Percentiles rank a stretch among this genome's conserved stretches.
Evolutionary conservation across 2,888 invertebrate genomes (phyloP).

Genomic region (Scaptomyza polygonia): DNA sequence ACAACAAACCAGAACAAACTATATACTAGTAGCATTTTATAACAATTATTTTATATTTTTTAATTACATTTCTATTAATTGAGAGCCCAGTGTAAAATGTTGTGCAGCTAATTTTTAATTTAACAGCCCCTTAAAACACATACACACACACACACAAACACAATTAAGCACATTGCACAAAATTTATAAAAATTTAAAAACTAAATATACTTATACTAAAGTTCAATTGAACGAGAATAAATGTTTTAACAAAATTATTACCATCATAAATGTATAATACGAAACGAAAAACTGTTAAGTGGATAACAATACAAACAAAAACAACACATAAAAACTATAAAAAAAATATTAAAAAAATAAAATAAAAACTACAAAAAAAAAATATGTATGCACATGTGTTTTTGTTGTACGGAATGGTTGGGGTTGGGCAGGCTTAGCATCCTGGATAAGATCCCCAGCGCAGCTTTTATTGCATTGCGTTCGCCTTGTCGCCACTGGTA

Average conservation of each 20-base stretch:
- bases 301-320: slow-evolving; percentile 55
- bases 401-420: slow-evolving; percentile 20
- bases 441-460: slow-evolving; percentile 21
- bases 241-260: slow-evolving; percentile 42
- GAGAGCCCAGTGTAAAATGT: slow-evolving; percentile 67
- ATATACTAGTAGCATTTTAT: slow-evolving; percentile 54
- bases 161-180: slow-evolving; percentile 31
- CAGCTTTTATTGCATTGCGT: slow-evolving; percentile 28
- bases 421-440: slow-evolving; percentile 22
- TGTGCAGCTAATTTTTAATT: slow-evolving; percentile 36
- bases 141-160: slow-evolving; percentile 19
- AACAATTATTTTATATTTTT: slow-evolving; percentile 31
- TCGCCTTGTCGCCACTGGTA: neutral
- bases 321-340: slow-evolving; percentile 35
- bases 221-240: slow-evolving; percentile 49
- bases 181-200: slow-evolving; percentile 52
- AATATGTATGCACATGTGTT: slow-evolving; percentile 46
- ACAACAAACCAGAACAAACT: slow-evolving; percentile 31
- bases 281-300: slow-evolving; percentile 68
- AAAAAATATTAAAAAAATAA: slow-evolving; percentile 37
- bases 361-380: slow-evolving; percentile 13
- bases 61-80: slow-evolving; percentile 28
- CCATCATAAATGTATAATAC: slow-evolving; percentile 60
- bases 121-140: slow-evolving; percentile 38
- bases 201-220: slow-evolving; percentile 57